phyloP scores from a whole-genome alignment of 2,797 vertebrate genomes.

The Lepilemur ruficaudatus region DNA sequence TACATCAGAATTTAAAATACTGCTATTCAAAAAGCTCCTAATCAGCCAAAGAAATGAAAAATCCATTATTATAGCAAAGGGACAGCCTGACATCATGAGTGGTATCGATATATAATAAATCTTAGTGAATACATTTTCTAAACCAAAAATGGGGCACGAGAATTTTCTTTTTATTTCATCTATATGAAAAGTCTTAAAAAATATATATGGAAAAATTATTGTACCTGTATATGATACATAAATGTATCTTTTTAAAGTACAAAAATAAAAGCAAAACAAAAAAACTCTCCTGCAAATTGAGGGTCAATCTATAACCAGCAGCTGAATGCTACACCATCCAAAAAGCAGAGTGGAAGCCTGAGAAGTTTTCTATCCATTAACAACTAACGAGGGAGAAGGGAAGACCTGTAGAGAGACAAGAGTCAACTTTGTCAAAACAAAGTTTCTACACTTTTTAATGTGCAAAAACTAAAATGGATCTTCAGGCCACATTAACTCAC shows the following conservation, averaged over 20 bases:
- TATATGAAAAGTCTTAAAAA: background rate
- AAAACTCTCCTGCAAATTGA: background rate
- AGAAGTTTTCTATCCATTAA: background rate
- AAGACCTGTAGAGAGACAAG: background rate
- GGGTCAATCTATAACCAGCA: background rate
- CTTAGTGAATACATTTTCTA: background rate
- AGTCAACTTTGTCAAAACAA: background rate
- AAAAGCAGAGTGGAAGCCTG: background rate
- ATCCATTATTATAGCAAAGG: background rate
- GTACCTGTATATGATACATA: background rate
- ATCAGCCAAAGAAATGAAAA: background rate
- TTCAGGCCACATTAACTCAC: background rate
- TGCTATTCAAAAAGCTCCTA: background rate
- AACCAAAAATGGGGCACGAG: background rate
- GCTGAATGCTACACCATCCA: background rate
- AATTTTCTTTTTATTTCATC: slow-evolving; percentile 12
- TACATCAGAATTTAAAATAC: slow-evolving; percentile 24
- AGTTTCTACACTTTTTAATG: background rate
- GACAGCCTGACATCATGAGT: background rate
- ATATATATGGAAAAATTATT: background rate
- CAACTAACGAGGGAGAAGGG: background rate
- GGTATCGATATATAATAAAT: background rate
- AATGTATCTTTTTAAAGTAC: background rate
- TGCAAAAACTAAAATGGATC: background rate
- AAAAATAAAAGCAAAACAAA: background rate